Base-by-base conservation (phyloP, 2,797 vertebrate species). In the Paguma larvata region DNA sequence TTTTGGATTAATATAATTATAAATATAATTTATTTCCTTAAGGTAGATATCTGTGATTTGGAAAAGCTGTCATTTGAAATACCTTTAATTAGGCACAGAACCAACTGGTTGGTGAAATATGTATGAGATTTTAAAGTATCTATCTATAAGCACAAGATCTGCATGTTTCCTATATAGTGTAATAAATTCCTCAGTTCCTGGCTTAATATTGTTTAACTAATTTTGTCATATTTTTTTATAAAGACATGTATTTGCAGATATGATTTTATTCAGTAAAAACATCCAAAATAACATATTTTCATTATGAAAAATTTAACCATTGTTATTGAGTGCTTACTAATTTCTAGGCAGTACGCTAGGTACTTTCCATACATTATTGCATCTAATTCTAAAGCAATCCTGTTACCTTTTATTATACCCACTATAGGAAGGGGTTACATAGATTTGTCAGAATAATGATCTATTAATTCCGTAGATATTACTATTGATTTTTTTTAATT, bases 181-280 rank as follows among this genome's bases (percentile, higher is more conserved):
- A 59, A 79, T 93, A 72, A 84, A 84, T 79, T 62, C n/a, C 56
- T 89, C 21, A 68, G 44, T n/a, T 80, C n/a, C 67, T 85, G 27
- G 32, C 59, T 89, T 93, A 85, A 89, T 27, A 80, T 85, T 67
- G 83, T 65, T 91, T 85, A 94, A 82, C 32, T 80, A 83, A 92
- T 79, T 79, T 79, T 89, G 16, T 68, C 38, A 34, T 85, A 89
- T 51, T 80, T 77, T 77, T 79, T 91, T 11, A 38, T 41, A 89
- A 87, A 84, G 21, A 73, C 34, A 62, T 67, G 44, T 80, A 62
- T 80, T 88, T 95, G 65, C 41, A 48, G 25, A 59, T 89, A 89
- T 89, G 21, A 62, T 62, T 85, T 82, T 70, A 46, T 78, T 80
- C n/a, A 70, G 34, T 91, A 87, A 72, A 96, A 83, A n/a, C 56